phyloP scores from a whole-genome alignment of 2,113 vertebrate species.

The Bubo bubo region DNA sequence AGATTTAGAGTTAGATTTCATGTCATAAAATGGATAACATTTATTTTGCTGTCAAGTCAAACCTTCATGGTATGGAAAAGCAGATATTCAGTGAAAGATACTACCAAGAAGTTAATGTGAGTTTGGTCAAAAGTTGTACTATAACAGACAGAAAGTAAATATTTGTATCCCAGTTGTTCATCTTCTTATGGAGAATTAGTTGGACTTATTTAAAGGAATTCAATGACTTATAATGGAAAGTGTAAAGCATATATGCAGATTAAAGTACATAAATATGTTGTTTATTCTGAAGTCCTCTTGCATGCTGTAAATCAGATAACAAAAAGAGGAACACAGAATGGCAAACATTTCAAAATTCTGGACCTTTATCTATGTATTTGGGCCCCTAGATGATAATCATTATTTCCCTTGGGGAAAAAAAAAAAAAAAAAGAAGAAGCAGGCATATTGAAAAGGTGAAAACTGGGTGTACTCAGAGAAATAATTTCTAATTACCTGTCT shows the following conservation, averaged over 20 bases:
- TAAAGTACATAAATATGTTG: not conserved
- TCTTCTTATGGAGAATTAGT: not conserved
- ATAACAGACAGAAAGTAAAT: not conserved
- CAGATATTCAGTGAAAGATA: not conserved
- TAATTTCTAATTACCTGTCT: not conserved
- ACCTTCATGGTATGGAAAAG: not conserved
- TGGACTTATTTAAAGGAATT: not conserved
- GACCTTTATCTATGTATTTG: not conserved
- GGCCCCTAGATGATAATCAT: not conserved
- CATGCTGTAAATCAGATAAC: not conserved
- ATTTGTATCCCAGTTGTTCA: not conserved
- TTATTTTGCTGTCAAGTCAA: not conserved
- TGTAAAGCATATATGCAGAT: not conserved
- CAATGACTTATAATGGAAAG: not conserved
- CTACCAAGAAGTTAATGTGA: not conserved
- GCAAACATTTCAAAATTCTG: not conserved
- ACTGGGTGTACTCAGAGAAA: not conserved
- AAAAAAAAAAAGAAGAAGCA: not conserved
- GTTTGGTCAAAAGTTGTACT: not conserved
- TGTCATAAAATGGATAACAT: not conserved
- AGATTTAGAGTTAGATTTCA: not conserved
- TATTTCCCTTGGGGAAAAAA: not conserved
- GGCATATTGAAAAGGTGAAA: not conserved
- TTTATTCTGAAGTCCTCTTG: not conserved
- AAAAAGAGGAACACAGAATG: not conserved